Conservation (phyloP, 2,113 vertebrate genomes). For the Spilogale gracilis region DNA sequence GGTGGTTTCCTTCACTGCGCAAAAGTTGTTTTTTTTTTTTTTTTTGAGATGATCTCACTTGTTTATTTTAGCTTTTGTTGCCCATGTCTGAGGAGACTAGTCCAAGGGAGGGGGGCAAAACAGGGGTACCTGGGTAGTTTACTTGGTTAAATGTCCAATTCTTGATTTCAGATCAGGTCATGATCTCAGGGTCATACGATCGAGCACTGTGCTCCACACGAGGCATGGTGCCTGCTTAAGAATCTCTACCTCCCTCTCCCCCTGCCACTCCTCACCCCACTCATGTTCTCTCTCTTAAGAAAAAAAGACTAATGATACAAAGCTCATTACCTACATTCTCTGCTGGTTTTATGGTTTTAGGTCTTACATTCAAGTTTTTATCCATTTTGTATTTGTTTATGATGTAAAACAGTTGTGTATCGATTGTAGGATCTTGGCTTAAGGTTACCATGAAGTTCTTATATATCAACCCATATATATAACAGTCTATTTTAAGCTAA, state of each 20-base stretch:
- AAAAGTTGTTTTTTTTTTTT: neutral
- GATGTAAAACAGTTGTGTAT: neutral
- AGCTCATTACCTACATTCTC: neutral
- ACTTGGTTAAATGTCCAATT: neutral
- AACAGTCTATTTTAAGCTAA: neutral
- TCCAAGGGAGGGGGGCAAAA: neutral
- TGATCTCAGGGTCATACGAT: neutral
- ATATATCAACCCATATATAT: no score
- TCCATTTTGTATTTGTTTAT: neutral
- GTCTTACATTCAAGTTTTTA: neutral
- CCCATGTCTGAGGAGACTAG: neutral
- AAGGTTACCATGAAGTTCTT: neutral
- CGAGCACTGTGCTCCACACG: neutral
- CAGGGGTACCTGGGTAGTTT: neutral
- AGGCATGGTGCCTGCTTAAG: neutral
- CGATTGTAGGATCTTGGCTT: neutral
- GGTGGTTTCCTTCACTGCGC: neutral
- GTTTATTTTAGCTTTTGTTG: neutral
- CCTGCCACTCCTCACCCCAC: neutral
- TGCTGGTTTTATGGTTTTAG: neutral
- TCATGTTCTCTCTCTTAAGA: neutral
- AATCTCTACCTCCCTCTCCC: neutral
- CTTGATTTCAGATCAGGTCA: neutral
- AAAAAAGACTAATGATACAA: neutral
- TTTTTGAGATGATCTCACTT: neutral